Evolutionary conservation across 2,797 vertebrate species (phyloP), one percentile per base, ranked within the genome.

Genomic region (Gouania willdenowi): DNA sequence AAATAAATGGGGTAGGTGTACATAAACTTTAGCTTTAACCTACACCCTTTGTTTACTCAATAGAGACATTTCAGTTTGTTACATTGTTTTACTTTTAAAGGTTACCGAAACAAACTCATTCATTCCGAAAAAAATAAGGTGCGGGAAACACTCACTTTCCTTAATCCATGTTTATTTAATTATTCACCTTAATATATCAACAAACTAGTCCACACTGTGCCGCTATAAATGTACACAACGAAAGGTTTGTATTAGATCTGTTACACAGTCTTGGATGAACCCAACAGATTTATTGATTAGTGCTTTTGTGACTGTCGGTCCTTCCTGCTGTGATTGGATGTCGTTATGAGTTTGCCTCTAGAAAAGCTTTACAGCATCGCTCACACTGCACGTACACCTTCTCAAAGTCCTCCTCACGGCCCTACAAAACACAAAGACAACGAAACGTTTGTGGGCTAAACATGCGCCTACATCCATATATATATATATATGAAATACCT

Each of bases 381-480:
- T 88, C 31, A 41, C 97, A 99, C 63, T 99, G 97, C 64, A 95
- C 80, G 1, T 97, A 98, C 63, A 99, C 97, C 14, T 77, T 87
- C 81, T 98, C 95, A 61, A 99, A 99, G 85, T 98, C 93, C 26
- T 92, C 81, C 26, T 94, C 93, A 0, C 56, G 88, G 14, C 94
- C 95, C 94, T 98, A 41, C 16, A 27, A 66, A 56, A 59, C 4
- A 63, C 35, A 71, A 30, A 2, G 15, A 6, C n/a, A n/a, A n/a
- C n/a, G n/a, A n/a, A n/a, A n/a, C n/a, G n/a, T n/a, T n/a, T n/a
- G n/a, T n/a, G n/a, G n/a, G n/a, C n/a, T n/a, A n/a, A n/a, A n/a
- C n/a, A n/a, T 20, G 19, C 19, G 2, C 20, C n/a, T n/a, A n/a
- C n/a, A n/a, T n/a, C n/a, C n/a, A n/a, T 2, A 20, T 25, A 26